Conservation (phyloP, 2,113 vertebrate species). For the Malaclemys terrapin region DNA sequence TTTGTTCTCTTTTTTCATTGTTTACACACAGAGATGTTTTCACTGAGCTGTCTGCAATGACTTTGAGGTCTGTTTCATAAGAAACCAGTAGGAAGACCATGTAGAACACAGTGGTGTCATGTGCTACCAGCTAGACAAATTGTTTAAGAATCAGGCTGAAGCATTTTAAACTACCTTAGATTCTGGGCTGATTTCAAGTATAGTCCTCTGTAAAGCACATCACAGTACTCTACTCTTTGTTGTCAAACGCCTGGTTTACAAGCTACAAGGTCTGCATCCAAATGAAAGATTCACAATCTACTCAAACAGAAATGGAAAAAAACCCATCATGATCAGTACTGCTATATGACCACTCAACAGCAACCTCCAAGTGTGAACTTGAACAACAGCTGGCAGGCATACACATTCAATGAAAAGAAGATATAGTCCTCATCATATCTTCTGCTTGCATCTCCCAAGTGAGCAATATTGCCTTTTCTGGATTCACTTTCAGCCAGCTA, state of each 20-base stretch:
- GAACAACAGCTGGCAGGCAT: slow-evolving; percentile 33
- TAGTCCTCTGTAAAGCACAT: neutral
- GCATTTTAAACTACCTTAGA: neutral
- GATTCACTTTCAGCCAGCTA: slow-evolving; percentile 24
- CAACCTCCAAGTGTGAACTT: neutral
- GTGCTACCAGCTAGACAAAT: neutral
- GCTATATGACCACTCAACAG: neutral
- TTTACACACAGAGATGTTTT: accelerated
- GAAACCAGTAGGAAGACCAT: neutral
- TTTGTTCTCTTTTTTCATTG: neutral
- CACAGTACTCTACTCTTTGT: neutral
- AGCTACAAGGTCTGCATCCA: neutral
- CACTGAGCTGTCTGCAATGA: neutral
- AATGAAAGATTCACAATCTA: slow-evolving; percentile 18
- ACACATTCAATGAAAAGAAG: slow-evolving; percentile 19
- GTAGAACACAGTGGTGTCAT: accelerated
- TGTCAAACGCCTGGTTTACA: neutral
- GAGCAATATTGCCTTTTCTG: slow-evolving; percentile 42
- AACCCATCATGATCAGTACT: neutral
- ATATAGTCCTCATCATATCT: slow-evolving; percentile 16
- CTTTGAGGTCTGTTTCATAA: neutral
- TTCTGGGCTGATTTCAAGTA: neutral
- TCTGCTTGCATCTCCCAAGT: slow-evolving; percentile 54
- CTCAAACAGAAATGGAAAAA: slow-evolving; percentile 31
- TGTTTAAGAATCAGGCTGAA: neutral